Evolutionary conservation across 1,140 invertebrate genomes (phyloP).

Genomic region (Heterodera schachtii): DNA sequence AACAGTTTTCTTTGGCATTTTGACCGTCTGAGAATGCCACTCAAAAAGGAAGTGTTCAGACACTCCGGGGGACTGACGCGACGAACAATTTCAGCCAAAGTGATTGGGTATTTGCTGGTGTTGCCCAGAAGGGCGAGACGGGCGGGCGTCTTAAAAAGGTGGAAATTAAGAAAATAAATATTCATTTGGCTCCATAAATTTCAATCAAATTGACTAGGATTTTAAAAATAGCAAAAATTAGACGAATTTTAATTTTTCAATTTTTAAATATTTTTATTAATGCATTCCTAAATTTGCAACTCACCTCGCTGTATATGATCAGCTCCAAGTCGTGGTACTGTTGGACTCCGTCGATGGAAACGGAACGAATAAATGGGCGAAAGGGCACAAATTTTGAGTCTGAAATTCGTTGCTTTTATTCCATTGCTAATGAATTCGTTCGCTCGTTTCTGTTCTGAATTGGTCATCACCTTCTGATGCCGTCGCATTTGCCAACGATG

Average conservation of each 20-base stretch:
- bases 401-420: not conserved
- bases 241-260: too few relatives aligned
- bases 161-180: not conserved
- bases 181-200: not conserved
- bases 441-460: too few relatives aligned
- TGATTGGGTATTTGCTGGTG: conserved; percentile 15
- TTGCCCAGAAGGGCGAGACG: conserved; percentile 19
- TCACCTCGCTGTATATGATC: conserved; percentile 2
- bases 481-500: too few relatives aligned
- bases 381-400: conserved; percentile 1
- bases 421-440: too few relatives aligned
- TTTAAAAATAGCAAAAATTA: too few relatives aligned
- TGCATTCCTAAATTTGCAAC: not conserved
- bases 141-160: conserved; percentile 7
- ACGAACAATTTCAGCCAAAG: conserved; percentile 20
- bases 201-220: too few relatives aligned
- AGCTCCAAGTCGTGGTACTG: not conserved
- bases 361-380: not conserved
- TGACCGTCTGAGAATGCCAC: conserved; percentile 27
- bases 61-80: conserved; percentile 20
- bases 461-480: too few relatives aligned
- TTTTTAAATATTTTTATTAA: too few relatives aligned
- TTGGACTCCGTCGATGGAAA: not conserved
- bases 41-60: conserved; percentile 27
- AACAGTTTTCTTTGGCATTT: not conserved